Conservation (phyloP, 2,113 vertebrate genomes). For the Strigops habroptila region DNA sequence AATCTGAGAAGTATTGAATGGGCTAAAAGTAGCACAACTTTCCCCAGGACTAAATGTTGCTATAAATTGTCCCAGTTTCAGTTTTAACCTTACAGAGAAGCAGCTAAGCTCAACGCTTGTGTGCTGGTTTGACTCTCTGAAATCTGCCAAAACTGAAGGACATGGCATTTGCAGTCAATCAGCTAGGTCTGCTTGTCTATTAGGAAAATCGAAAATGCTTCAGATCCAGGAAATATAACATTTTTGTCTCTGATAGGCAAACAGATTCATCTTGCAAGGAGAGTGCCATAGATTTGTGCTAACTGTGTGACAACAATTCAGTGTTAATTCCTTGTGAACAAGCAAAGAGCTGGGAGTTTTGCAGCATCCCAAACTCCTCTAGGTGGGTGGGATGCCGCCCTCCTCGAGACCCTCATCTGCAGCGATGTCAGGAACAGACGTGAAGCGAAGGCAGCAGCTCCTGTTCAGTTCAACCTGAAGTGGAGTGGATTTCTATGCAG, state of each 20-base stretch:
- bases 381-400: accelerated
- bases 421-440: not conserved
- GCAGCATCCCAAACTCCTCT: not conserved
- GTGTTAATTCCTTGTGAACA: not conserved
- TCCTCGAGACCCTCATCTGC: not conserved
- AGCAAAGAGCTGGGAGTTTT: not conserved
- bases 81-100: not conserved
- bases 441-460: not conserved
- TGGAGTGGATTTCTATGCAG: not conserved
- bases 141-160: not conserved
- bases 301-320: not conserved
- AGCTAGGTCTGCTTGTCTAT: not conserved
- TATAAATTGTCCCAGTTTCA: not conserved
- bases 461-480: not conserved
- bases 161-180: not conserved
- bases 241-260: not conserved
- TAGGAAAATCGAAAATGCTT: not conserved
- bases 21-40: not conserved
- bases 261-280: not conserved
- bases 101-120: not conserved
- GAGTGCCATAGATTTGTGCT: not conserved
- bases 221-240: not conserved
- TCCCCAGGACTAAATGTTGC: not conserved
- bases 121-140: not conserved
- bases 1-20: not conserved